Evolutionary conservation across 1,140 invertebrate species (phyloP).

Genomic region (Dendrolimus kikuchii): DNA sequence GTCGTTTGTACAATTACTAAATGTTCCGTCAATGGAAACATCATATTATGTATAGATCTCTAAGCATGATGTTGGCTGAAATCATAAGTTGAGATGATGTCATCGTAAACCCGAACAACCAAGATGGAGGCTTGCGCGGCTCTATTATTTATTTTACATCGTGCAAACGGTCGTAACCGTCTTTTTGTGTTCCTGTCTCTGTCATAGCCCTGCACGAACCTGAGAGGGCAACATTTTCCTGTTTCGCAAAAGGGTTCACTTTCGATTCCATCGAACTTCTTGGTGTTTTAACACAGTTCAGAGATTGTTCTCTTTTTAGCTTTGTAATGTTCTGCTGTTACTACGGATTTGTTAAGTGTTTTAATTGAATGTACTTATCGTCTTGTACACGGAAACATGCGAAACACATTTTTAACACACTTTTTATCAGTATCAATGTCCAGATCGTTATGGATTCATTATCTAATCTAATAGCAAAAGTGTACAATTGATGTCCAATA

Average conservation of each 20-base stretch:
- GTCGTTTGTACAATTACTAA: constrained; percentile 1
- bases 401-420: too few species aligned
- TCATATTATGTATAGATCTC: constrained; percentile 15
- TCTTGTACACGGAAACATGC: constrained; percentile 4
- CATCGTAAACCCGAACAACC: constrained; percentile 38
- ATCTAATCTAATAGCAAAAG: background rate
- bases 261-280: constrained; percentile 19
- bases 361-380: too few species aligned
- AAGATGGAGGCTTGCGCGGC: constrained; percentile 42
- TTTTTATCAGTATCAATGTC: too few species aligned
- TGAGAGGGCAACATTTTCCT: constrained; percentile 45
- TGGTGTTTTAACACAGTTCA: too few species aligned
- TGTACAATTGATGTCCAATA: too few species aligned
- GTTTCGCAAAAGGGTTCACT: constrained; percentile 39
- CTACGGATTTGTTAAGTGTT: too few species aligned
- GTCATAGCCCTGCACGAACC: constrained; percentile 25
- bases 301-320: too few species aligned
- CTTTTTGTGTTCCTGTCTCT: constrained; percentile 45
- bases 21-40: constrained; percentile 19
- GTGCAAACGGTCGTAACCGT: constrained; percentile 56
- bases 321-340: too few species aligned
- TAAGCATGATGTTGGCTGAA: constrained; percentile 41
- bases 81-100: constrained; percentile 63
- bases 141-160: constrained; percentile 61
- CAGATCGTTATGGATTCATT: too few species aligned